Percentiles rank a stretch among this genome's conserved stretches.
These are phyloP conservation scores for Rosalia funebris DNA, from an alignment of 2,888 invertebrate species.

Conservation along the genomic window DNA sequence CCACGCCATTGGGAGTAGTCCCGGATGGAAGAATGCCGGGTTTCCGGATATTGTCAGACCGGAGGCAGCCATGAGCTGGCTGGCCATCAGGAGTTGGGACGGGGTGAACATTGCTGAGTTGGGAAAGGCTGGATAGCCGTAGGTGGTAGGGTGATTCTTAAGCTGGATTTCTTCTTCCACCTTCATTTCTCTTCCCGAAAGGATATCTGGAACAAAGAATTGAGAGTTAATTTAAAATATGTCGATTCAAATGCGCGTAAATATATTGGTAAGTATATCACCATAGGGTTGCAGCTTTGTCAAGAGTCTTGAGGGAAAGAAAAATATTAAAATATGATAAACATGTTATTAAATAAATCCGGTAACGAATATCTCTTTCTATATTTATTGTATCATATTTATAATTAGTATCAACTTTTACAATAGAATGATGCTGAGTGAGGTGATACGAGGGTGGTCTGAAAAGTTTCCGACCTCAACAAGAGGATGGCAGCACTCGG, in stretches of 20 bases:
- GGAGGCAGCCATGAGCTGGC: conserved; percentile 68
- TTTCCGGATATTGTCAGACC: conserved; percentile 68
- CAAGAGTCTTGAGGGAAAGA: neutral
- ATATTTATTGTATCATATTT: no score
- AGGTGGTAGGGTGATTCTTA: conserved; percentile 58
- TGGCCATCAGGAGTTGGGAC: conserved; percentile 66
- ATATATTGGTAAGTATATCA: no score
- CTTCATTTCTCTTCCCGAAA: conserved; percentile 60
- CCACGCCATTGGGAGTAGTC: conserved; percentile 69
- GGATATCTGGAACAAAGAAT: conserved; percentile 56
- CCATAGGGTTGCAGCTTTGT: no score
- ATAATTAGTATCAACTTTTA: no score
- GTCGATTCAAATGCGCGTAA: no score
- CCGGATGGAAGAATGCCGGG: conserved; percentile 73
- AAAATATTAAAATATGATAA: no score
- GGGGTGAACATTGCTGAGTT: conserved; percentile 65
- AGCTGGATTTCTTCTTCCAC: conserved; percentile 70
- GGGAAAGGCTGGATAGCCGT: conserved; percentile 66
- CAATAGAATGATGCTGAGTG: no score
- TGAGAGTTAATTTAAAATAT: neutral
- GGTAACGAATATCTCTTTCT: no score
- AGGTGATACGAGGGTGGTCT: no score
- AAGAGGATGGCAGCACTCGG: no score
- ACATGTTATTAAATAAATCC: no score
- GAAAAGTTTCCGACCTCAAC: no score